phyloP scores from a whole-genome alignment of 64 coral and sea anemone genomes.

The Actinia tenebrosa region DNA sequence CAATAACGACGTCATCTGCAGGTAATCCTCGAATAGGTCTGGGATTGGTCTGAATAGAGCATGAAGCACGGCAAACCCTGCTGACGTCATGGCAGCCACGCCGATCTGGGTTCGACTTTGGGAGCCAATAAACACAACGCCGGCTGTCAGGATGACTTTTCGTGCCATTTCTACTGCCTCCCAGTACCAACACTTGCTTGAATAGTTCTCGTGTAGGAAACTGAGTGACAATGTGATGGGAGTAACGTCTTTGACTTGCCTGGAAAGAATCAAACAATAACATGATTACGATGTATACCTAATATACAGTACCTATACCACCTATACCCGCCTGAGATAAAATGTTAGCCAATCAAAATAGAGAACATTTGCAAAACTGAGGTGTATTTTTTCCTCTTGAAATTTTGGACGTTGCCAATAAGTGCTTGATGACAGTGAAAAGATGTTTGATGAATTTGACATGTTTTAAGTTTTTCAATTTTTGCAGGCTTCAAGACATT shows the following conservation, averaged over 20 bases:
- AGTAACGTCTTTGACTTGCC: not conserved
- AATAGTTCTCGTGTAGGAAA: slow-evolving; percentile 39
- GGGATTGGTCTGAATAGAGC: slow-evolving; percentile 4
- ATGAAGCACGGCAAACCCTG: not conserved
- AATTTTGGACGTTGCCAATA: too few species aligned
- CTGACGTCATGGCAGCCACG: slow-evolving; percentile 5
- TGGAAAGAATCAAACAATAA: not conserved
- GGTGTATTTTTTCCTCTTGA: too few species aligned
- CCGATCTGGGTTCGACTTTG: slow-evolving; percentile 33
- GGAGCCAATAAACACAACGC: slow-evolving; percentile 1
- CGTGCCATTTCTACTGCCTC: slow-evolving; percentile 20
- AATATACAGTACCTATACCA: too few species aligned
- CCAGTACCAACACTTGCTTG: slow-evolving; percentile 22
- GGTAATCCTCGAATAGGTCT: slow-evolving; percentile 23
- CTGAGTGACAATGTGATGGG: not conserved
- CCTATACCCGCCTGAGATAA: too few species aligned
- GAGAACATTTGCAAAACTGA: too few species aligned
- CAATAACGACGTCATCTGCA: slow-evolving; percentile 22
- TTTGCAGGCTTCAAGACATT: too few species aligned
- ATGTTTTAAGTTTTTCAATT: too few species aligned
- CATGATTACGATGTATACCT: not conserved
- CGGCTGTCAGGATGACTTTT: slow-evolving; percentile 27
- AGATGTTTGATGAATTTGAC: too few species aligned
- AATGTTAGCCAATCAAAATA: too few species aligned
- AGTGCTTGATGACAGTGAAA: too few species aligned